Conservation (phyloP, 1,140 invertebrate genomes). For the Drosophila watanabei region DNA sequence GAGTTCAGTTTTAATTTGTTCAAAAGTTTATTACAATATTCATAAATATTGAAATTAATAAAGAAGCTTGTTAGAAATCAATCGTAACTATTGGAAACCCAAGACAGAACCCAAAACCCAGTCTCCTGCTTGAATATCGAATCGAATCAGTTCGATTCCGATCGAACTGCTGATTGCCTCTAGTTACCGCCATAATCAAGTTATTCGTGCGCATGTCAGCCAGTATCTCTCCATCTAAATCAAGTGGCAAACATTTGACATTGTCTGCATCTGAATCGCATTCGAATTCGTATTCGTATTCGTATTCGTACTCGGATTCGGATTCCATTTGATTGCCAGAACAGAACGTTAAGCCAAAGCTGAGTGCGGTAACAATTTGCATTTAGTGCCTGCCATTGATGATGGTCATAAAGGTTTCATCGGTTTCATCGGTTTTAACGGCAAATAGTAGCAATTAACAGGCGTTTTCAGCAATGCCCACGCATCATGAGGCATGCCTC, state of each 20-base stretch:
- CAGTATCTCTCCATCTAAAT: conserved; percentile 55
- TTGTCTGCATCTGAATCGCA: conserved; percentile 36
- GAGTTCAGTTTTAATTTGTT: too few relatives aligned
- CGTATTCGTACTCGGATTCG: conserved; percentile 12
- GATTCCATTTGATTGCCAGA: conserved; percentile 38
- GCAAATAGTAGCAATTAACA: conserved; percentile 34
- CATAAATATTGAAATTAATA: too few relatives aligned
- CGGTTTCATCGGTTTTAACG: conserved; percentile 7
- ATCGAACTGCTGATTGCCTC: conserved; percentile 33
- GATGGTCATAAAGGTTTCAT: conserved; percentile 34
- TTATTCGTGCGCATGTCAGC: conserved; percentile 63
- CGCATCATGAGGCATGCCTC: conserved; percentile 15
- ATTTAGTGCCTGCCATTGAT: conserved; percentile 25
- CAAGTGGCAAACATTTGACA: conserved; percentile 50
- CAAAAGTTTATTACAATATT: too few relatives aligned
- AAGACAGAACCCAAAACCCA: neutral
- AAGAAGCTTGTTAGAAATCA: neutral
- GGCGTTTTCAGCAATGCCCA: conserved; percentile 4
- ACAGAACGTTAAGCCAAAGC: conserved; percentile 1
- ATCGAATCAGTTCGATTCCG: neutral
- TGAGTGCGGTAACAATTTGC: conserved; percentile 28
- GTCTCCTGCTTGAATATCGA: neutral
- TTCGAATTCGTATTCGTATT: neutral
- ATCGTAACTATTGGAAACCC: neutral
- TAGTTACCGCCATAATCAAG: conserved; percentile 54